Conservation (phyloP, 2,113 vertebrate genomes). For the Seriola rivoliana region DNA sequence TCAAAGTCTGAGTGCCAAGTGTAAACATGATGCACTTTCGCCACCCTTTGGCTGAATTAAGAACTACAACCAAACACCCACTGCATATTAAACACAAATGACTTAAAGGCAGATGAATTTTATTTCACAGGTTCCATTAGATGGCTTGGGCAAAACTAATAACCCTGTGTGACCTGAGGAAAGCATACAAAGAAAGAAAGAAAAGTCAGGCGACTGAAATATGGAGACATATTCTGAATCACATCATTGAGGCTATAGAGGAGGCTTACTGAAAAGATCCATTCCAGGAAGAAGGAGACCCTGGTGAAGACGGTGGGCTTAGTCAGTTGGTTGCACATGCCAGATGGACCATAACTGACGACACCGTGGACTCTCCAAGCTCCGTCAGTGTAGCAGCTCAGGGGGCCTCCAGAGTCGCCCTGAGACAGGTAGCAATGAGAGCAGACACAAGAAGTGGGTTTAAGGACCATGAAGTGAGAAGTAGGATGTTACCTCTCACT, state of each 20-base stretch:
- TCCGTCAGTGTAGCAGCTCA: conserved; percentile 73
- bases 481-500: not conserved
- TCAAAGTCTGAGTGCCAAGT: not conserved
- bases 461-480: not conserved
- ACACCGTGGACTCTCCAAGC: conserved; percentile 79
- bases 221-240: not conserved
- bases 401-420: conserved; percentile 82
- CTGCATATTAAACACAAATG: not conserved
- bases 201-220: conserved; percentile 1
- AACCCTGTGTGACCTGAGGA: not conserved
- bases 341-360: conserved; percentile 78
- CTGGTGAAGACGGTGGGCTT: conserved; percentile 84
- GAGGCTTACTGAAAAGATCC: conserved; percentile 77
- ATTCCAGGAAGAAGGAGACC: conserved; percentile 78
- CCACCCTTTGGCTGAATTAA: conserved; percentile 44
- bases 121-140: conserved; percentile 30
- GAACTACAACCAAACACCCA: conserved; percentile 35
- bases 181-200: not conserved
- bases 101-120: conserved; percentile 20
- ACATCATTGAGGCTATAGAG: not conserved
- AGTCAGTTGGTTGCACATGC: conserved; percentile 72
- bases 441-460: conserved; percentile 8
- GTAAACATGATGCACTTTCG: conserved; percentile 17
- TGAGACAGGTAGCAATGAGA: conserved; percentile 36
- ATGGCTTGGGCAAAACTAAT: not conserved